These are phyloP conservation scores for Macquaria australasica DNA, from an alignment of 2,113 vertebrate species.

Conservation along the genomic window DNA sequence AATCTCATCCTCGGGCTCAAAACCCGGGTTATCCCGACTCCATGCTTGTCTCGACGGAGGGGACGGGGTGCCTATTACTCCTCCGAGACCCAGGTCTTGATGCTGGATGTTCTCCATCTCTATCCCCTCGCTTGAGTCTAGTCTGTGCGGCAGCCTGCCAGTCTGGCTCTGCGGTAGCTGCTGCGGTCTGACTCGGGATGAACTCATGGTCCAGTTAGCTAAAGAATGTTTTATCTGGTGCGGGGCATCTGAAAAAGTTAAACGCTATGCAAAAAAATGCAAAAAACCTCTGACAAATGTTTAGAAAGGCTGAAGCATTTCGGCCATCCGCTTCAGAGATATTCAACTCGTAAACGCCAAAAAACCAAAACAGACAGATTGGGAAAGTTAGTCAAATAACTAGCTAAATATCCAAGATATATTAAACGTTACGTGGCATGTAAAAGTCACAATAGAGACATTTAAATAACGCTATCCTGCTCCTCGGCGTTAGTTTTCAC, in stretches of 20 bases:
- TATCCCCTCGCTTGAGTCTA: conserved; percentile 79
- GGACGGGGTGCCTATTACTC: conserved; percentile 84
- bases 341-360: background rate
- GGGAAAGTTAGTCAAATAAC: background rate
- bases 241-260: background rate
- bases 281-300: background rate
- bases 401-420: background rate
- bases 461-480: background rate
- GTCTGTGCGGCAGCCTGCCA: conserved; percentile 62
- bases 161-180: conserved; percentile 71
- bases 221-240: background rate
- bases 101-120: conserved; percentile 86
- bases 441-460: background rate
- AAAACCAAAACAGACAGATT: background rate
- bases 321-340: background rate
- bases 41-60: conserved; percentile 93
- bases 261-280: background rate
- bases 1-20: conserved; percentile 93
- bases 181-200: conserved; percentile 82
- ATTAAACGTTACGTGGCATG: background rate
- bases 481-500: background rate
- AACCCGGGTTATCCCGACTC: conserved; percentile 95
- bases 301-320: background rate
- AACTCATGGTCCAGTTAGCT: conserved; percentile 78
- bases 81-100: conserved; percentile 81